Conservation (phyloP, 2,113 vertebrate genomes). For the Rhinolophus ferrumequinum region DNA sequence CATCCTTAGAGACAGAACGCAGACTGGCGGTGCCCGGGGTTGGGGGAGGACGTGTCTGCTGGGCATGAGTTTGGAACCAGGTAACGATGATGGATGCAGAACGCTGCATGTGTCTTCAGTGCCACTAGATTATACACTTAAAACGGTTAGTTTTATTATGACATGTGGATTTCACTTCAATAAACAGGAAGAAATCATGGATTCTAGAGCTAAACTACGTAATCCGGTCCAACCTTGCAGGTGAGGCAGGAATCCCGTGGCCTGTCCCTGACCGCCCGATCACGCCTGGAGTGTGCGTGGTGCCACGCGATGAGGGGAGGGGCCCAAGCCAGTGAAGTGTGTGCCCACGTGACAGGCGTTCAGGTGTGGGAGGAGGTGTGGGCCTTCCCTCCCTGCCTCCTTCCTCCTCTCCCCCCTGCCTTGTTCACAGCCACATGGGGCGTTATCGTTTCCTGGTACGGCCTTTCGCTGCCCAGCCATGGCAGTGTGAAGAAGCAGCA, state of each 20-base stretch:
- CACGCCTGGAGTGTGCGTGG: too few species aligned
- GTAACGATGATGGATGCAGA: too few species aligned
- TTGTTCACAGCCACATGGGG: too few species aligned
- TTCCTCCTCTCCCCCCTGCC: too few species aligned
- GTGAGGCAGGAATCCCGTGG: background rate
- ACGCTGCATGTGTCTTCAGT: background rate
- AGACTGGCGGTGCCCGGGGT: accelerated
- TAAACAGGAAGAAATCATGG: background rate
- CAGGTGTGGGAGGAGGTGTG: background rate
- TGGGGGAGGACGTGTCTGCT: accelerated
- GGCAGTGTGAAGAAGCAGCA: background rate
- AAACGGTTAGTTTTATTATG: background rate
- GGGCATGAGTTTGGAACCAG: accelerated
- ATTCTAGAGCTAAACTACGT: background rate
- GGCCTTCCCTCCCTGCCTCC: background rate
- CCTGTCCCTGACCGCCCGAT: background rate
- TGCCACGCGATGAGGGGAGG: background rate
- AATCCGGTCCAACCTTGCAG: background rate
- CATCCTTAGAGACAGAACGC: background rate
- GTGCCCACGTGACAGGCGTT: too few species aligned
- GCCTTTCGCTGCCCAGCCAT: too few species aligned
- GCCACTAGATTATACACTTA: background rate
- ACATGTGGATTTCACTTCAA: background rate
- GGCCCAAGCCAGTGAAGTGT: too few species aligned
- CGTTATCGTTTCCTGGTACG: too few species aligned